Evolutionary conservation across 2,888 invertebrate species (phyloP).

Genomic region (Leucophenga maculata): DNA sequence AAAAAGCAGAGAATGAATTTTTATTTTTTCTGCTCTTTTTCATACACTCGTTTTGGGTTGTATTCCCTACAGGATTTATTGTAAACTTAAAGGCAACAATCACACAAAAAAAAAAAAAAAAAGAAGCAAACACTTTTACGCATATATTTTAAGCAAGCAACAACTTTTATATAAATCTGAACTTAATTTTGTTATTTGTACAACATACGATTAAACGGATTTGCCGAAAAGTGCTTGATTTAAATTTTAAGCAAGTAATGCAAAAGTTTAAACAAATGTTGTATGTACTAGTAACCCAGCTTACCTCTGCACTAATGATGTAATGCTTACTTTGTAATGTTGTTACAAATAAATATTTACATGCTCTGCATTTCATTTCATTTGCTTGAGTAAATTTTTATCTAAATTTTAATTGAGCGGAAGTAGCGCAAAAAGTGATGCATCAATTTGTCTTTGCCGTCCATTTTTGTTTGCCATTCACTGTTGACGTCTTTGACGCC

Average conservation of each 20-base stretch:
- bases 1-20: background rate
- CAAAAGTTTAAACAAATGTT: too few relatives aligned
- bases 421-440: conserved; percentile 16
- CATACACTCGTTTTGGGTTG: background rate
- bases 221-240: conserved; percentile 37
- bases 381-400: conserved; percentile 51
- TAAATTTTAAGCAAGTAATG: conserved; percentile 42
- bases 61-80: conserved; percentile 52
- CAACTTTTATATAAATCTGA: background rate
- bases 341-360: conserved; percentile 50
- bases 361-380: conserved; percentile 37
- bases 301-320: too few relatives aligned
- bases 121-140: conserved; percentile 2
- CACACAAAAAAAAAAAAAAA: background rate
- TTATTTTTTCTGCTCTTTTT: background rate
- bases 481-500: conserved; percentile 46
- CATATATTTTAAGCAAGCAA: conserved; percentile 7
- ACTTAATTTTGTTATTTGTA: conserved; percentile 33
- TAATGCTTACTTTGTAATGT: conserved; percentile 19
- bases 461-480: conserved; percentile 10
- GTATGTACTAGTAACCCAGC: too few relatives aligned
- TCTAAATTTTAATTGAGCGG: background rate
- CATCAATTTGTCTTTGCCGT: conserved; percentile 17
- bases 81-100: conserved; percentile 13
- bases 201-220: background rate